Conservation (phyloP, 2,113 vertebrate genomes). For the Tragulus kanchil region DNA sequence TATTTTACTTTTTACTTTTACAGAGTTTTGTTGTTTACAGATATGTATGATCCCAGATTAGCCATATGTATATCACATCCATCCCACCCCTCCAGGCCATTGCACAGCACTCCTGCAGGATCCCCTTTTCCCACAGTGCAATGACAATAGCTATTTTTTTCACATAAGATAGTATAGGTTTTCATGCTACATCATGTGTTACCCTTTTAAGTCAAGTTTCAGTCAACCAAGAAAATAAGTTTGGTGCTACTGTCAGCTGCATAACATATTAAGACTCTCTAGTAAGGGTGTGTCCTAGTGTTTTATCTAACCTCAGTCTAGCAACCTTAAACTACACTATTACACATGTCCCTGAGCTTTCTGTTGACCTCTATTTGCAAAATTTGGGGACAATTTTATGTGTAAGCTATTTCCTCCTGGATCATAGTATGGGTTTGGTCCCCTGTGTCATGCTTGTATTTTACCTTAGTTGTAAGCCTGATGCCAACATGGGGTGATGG, state of each 20-base stretch:
- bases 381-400: neutral
- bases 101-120: too few species aligned
- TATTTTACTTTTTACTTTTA: too few species aligned
- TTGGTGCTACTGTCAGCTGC: neutral
- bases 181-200: too few species aligned
- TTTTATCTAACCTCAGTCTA: neutral
- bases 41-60: too few species aligned
- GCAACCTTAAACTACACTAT: neutral
- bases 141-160: too few species aligned
- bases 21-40: too few species aligned
- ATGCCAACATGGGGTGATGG: neutral
- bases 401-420: neutral
- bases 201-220: neutral
- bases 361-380: neutral
- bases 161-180: too few species aligned
- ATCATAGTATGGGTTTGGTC: neutral
- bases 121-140: too few species aligned
- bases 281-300: neutral
- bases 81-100: too few species aligned
- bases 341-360: neutral
- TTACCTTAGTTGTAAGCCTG: neutral
- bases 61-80: too few species aligned
- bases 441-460: too few species aligned
- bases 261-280: neutral
- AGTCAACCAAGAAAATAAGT: neutral